phyloP scores from a whole-genome alignment of 2,888 invertebrate species.

The Netelia melanura region DNA sequence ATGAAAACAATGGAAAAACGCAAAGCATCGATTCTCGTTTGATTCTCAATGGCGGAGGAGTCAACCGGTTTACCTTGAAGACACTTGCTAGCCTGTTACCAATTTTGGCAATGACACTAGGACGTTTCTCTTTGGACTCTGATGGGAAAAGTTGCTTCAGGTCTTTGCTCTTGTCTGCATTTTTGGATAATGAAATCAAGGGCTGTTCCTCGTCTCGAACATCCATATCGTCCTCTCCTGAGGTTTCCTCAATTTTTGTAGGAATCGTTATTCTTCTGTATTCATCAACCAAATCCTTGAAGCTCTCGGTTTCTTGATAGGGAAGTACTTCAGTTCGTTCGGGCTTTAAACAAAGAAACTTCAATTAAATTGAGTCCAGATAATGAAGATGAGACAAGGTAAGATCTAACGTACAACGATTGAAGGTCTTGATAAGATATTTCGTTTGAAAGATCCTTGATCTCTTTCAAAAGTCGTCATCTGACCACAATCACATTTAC shows the following conservation, averaged over 20 bases:
- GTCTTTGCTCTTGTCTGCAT: constrained; percentile 70
- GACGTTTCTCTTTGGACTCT: constrained; percentile 19
- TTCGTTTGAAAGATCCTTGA: constrained; percentile 34
- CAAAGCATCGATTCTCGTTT: constrained; percentile 18
- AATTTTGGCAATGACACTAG: constrained; percentile 58
- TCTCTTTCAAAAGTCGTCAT: constrained; percentile 19
- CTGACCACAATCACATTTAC: constrained; percentile 52
- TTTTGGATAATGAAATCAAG: constrained; percentile 61
- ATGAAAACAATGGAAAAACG: constrained; percentile 56
- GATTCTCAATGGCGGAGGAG: not conserved
- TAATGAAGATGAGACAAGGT: not conserved
- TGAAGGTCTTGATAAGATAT: constrained; percentile 54
- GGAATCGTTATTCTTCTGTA: constrained; percentile 65
- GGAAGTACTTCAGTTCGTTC: constrained; percentile 66
- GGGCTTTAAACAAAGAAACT: constrained; percentile 47
- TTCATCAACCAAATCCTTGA: constrained; percentile 72
- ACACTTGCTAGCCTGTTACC: constrained; percentile 64
- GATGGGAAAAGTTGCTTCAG: constrained; percentile 73
- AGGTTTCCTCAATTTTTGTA: constrained; percentile 7
- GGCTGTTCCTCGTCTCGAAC: constrained; percentile 46
- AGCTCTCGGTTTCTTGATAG: constrained; percentile 76
- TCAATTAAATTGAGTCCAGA: not conserved
- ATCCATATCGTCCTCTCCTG: constrained; percentile 5
- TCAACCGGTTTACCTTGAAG: constrained; percentile 67
- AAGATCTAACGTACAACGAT: constrained; percentile 45